Evolutionary conservation across 2,113 vertebrate genomes (phyloP), one percentile per base, ranked within the genome.

Genomic region (Tichodroma muraria): DNA sequence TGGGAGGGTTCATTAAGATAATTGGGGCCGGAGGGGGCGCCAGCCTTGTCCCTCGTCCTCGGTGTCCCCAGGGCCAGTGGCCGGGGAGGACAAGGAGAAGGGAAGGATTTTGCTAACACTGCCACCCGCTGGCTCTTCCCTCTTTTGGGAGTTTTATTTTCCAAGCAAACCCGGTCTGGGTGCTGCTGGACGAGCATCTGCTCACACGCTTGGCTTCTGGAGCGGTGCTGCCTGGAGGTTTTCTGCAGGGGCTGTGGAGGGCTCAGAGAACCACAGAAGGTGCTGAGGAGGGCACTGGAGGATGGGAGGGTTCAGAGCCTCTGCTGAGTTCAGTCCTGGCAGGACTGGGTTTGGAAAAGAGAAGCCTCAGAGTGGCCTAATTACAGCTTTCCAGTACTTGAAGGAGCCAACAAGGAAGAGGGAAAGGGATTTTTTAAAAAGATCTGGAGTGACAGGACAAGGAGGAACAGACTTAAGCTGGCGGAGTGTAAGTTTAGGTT

Each of bases 91-190:
- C 33, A 0, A 17, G 35, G 82, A 4, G 1, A 30, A 42, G 28
- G 57, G 78, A 45, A 76, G 69, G 53, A 0, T 42, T 91, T 78
- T 94, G 82, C 71, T 20, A n/a, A 92, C 86, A 88, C 84, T 81
- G 97, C 97, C 97, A 86, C 91, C 96, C 35, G 45, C 75, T 80
- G 96, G 95, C 59, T 59, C 82, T 38, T 70, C 11, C 13, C 30
- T 59, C 25, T 23, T 35, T 8, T 10, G 19, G 18, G 35, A 49
- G 15, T 24, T 56, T 52, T 5, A 1, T 15, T 63, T 68, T 6
- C n/a, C 40, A 2, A 2, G 19, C 42, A 8, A 2, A 5, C 2
- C 10, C 18, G 22, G 31, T n/a, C 60, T 27, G 8, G 10, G 11
- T 4, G 45, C 60, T 52, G 5, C n/a, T n/a, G n/a, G n/a, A n/a